These are phyloP conservation scores for Champsocephalus gunnari DNA, from an alignment of 2,797 vertebrate species.

Conservation along the genomic window DNA sequence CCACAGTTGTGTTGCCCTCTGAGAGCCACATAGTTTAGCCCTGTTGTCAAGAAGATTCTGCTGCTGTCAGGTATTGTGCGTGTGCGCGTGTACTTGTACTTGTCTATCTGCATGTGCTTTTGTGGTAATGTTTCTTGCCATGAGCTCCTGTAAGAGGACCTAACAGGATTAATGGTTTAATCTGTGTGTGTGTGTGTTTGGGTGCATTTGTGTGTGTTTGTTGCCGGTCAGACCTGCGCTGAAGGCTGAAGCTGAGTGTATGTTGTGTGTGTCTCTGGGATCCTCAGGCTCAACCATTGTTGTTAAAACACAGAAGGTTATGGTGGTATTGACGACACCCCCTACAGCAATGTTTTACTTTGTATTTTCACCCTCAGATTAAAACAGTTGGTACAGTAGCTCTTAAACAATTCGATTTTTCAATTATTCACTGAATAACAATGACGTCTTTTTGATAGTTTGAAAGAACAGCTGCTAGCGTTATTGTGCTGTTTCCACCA, in stretches of 20 bases:
- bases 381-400: neutral
- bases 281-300: neutral
- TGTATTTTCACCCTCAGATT: conserved; percentile 12
- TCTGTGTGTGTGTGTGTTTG: conserved; percentile 28
- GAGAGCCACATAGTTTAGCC: conserved; percentile 29
- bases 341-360: conserved; percentile 12
- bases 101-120: conserved; percentile 49
- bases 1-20: neutral
- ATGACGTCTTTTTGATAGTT: neutral
- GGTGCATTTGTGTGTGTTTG: conserved; percentile 9
- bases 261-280: conserved; percentile 1
- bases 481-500: neutral
- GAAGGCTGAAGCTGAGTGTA: conserved; percentile 5
- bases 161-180: conserved; percentile 78
- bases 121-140: conserved; percentile 63
- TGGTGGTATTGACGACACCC: neutral
- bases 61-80: too few species aligned
- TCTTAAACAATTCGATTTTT: neutral
- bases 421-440: neutral
- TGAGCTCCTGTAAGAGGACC: conserved; percentile 68
- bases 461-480: neutral
- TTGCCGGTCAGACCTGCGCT: conserved; percentile 36
- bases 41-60: conserved; percentile 19
- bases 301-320: conserved; percentile 14
- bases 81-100: neutral